Evolutionary conservation across 2,888 invertebrate species (phyloP), one percentile per base, ranked within the genome.

Genomic region (Enchytraeus crypticus): DNA sequence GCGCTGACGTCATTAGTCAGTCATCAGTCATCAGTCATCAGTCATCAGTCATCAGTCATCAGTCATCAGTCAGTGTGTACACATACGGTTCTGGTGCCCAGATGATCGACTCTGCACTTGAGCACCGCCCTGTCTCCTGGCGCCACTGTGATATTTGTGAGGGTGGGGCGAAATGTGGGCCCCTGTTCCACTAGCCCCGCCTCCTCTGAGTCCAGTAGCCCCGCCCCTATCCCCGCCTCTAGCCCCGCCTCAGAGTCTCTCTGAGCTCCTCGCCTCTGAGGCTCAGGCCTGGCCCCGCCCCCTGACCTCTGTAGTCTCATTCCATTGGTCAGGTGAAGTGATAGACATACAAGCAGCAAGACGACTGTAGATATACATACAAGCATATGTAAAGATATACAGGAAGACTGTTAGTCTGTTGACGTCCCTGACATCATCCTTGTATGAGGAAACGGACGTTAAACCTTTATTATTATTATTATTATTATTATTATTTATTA

Each of bases 81-180:
- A n/a, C n/a, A n/a, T 45, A 74, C 75, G 64, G 71, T 72, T 69
- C 72, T 74, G 2, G 74, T 73, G 29, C 74, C 74, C 11, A 75
- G 69, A 57, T 73, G 69, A 59, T 74, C 71, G 18, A 75, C 69
- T 3, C 71, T 68, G 57, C 75, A 75, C 62, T 71, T 71, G 30
- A 75, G 69, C 29, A 71, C 70, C 4, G 75, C 75, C 57, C 71
- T 56, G 53, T 75, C 71, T 0, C 75, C 74, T 29, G 73, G 72
- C 27, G 68, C 69, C 57, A 71, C 71, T 5, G 75, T 74, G 55
- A 73, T 68, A 60, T 73, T 74, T 14, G 64, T 62, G 8, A 69
- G 69, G 1, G 73, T 72, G 5, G 66, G 66, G 43, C 66, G 61
- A 64, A 75, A 74, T 21, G 60, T 61, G 18, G 74, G 74, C 45